phyloP scores from a whole-genome alignment of 2,888 invertebrate species.

The Meteorus colon region DNA sequence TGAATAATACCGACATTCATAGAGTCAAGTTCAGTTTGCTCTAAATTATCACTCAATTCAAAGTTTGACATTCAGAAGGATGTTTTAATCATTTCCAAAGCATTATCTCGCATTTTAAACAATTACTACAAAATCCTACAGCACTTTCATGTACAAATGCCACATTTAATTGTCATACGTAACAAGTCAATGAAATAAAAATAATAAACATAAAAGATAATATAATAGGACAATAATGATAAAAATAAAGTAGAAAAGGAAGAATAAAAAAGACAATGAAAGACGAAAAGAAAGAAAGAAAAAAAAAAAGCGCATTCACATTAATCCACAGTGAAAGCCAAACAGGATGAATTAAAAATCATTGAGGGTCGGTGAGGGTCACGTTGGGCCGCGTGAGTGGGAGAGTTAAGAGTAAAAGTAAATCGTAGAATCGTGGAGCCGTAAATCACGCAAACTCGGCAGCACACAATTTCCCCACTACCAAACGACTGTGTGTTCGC shows the following conservation, averaged over 20 bases:
- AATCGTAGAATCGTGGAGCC: constrained; percentile 45
- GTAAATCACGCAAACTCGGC: constrained; percentile 45
- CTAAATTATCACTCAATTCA: too few relatives aligned
- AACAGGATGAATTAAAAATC: constrained; percentile 39
- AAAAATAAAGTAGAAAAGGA: constrained; percentile 20
- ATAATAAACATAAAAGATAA: not conserved
- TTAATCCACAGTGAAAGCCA: constrained; percentile 43
- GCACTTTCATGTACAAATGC: too few relatives aligned
- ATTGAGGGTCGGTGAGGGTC: constrained; percentile 29
- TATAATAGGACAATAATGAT: constrained; percentile 3
- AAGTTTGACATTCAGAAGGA: too few relatives aligned
- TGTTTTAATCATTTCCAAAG: too few relatives aligned
- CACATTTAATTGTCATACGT: too few relatives aligned
- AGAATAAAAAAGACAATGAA: not conserved
- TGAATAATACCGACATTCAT: too few relatives aligned
- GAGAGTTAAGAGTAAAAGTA: constrained; percentile 48
- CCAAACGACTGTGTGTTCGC: not conserved
- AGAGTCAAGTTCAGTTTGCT: too few relatives aligned
- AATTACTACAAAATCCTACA: too few relatives aligned
- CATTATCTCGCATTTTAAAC: too few relatives aligned
- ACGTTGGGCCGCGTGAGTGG: constrained; percentile 24
- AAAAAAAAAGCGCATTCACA: constrained; percentile 19
- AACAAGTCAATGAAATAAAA: not conserved
- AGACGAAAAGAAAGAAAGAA: constrained; percentile 5
- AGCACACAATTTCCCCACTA: constrained; percentile 33